Evolutionary conservation across 2,888 invertebrate genomes (phyloP).

Genomic region (Nematopogon swammerdamellus): DNA sequence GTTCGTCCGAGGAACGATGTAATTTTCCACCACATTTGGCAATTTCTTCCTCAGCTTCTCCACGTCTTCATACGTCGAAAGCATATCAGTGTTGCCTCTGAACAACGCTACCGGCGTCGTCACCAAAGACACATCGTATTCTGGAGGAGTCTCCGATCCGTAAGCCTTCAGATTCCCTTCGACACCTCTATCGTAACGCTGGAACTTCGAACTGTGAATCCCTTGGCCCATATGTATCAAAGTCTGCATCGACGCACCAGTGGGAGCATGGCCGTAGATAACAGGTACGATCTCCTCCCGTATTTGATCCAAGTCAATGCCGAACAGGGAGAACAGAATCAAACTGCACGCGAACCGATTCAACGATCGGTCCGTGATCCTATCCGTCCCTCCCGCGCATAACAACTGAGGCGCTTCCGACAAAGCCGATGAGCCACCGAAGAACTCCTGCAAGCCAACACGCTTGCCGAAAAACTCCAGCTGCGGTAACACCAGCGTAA

Average conservation of each 20-base stretch:
- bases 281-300: constrained; percentile 49
- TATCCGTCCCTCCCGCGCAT: constrained; percentile 15
- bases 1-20: constrained; percentile 49
- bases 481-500: constrained; percentile 11
- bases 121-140: constrained; percentile 30
- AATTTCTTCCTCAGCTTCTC: constrained; percentile 47
- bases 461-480: not conserved
- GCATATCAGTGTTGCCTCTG: constrained; percentile 54
- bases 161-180: constrained; percentile 29
- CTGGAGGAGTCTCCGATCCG: constrained; percentile 26
- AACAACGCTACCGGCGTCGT: constrained; percentile 34
- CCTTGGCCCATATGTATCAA: constrained; percentile 53
- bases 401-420: too few species aligned
- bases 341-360: not conserved
- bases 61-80: constrained; percentile 58
- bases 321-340: constrained; percentile 52
- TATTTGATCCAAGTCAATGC: constrained; percentile 51
- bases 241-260: constrained; percentile 46
- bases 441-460: not conserved
- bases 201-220: constrained; percentile 27
- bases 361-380: constrained; percentile 14
- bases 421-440: not conserved
- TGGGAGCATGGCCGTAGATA: constrained; percentile 50
- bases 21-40: constrained; percentile 56
- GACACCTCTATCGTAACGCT: constrained; percentile 33